A percentile compares a stretch with the other conserved stretches of the same genome.
These are phyloP conservation scores for Pocillopora verrucosa DNA, from an alignment of 64 coral and sea anemone genomes.

Conservation along the genomic window DNA sequence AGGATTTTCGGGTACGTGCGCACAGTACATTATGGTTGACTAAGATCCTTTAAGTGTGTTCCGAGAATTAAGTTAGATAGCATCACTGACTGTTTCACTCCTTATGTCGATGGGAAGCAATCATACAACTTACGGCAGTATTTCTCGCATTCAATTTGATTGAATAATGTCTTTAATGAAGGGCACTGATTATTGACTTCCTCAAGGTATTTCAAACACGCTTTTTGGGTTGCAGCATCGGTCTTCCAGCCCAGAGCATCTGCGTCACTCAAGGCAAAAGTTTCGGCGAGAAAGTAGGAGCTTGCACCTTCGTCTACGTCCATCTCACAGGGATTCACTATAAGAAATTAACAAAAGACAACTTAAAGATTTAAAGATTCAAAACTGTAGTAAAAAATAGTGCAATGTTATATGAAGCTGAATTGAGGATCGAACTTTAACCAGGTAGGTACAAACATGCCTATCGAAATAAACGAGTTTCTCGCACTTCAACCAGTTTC, in stretches of 20 bases:
- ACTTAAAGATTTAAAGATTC: background rate
- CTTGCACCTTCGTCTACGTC: background rate
- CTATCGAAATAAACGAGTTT: no score
- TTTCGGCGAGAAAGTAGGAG: background rate
- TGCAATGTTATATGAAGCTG: no score
- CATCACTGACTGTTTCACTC: no score
- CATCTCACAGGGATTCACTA: slow-evolving; percentile 54
- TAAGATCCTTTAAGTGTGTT: no score
- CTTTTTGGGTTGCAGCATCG: slow-evolving; percentile 10
- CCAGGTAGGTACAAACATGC: no score
- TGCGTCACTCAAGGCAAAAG: background rate
- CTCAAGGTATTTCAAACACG: slow-evolving; percentile 33
- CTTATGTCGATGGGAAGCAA: no score
- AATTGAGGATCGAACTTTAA: no score
- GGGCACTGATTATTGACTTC: slow-evolving; percentile 10
- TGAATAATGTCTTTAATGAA: slow-evolving; percentile 1
- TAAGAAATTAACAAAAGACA: background rate
- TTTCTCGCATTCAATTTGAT: slow-evolving; percentile 36
- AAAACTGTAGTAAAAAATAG: no score
- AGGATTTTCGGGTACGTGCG: no score
- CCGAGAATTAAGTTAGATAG: no score
- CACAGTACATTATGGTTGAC: no score
- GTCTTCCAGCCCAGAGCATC: slow-evolving; percentile 18
- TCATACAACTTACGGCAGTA: slow-evolving; percentile 46
- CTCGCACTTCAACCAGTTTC: no score